phyloP scores from a whole-genome alignment of 1,140 invertebrate genomes.

The Panagrolaimus sp. region DNA sequence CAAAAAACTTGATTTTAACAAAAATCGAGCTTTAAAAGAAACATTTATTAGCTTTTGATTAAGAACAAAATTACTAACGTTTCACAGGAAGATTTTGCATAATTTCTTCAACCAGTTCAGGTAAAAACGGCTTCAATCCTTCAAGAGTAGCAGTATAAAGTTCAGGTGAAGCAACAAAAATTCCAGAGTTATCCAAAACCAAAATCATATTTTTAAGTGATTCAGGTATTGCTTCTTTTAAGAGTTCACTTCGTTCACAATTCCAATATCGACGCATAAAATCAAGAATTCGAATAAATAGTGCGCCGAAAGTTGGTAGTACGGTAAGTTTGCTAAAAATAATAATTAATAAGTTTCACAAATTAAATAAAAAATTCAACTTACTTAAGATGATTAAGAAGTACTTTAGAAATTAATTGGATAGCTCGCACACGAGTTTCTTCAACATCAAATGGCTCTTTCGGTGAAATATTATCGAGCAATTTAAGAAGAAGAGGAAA shows the following conservation, averaged over 20 bases:
- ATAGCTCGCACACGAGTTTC: slow-evolving; percentile 72
- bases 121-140: slow-evolving; percentile 15
- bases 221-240: slow-evolving; percentile 86
- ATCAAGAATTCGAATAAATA: slow-evolving; percentile 81
- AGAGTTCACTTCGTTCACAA: slow-evolving; percentile 60
- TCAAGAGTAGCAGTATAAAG: slow-evolving; percentile 10
- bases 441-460: slow-evolving; percentile 61
- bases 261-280: slow-evolving; percentile 84
- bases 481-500: slow-evolving; percentile 80
- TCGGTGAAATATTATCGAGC: slow-evolving; percentile 62
- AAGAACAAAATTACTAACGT: background rate
- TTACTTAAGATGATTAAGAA: slow-evolving; percentile 28
- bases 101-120: background rate
- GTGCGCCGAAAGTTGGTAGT: slow-evolving; percentile 68
- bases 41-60: too few relatives aligned
- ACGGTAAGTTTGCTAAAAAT: slow-evolving; percentile 18
- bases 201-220: slow-evolving; percentile 93
- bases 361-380: background rate
- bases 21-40: too few relatives aligned
- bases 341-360: background rate
- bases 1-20: too few relatives aligned
- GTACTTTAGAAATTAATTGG: slow-evolving; percentile 80
- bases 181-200: slow-evolving; percentile 73
- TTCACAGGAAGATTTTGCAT: slow-evolving; percentile 7
- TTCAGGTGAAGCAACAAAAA: slow-evolving; percentile 17